Percentiles rank a stretch among this genome's conserved stretches.
Conservation (phyloP, 2,113 vertebrate genomes). For the Lepidothrix coronata region DNA sequence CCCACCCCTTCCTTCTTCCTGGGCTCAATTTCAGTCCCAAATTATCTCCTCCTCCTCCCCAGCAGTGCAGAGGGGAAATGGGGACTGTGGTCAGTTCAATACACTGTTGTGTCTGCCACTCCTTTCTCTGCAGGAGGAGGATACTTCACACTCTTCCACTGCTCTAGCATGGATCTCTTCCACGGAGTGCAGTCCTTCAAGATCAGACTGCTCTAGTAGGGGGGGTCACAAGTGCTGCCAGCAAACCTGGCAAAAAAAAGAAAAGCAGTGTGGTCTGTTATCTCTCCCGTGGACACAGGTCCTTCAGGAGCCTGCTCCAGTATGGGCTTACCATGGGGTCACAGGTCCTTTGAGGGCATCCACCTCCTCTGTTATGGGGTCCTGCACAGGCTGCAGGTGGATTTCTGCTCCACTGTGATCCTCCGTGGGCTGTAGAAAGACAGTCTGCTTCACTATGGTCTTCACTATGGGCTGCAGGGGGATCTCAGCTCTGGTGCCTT, state of each 20-base stretch:
- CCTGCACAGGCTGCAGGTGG: not conserved
- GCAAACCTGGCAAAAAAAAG: too few relatives aligned
- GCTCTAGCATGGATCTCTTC: not conserved
- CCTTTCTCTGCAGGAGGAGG: not conserved
- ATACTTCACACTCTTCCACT: not conserved
- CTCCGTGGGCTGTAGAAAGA: not conserved
- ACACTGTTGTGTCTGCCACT: not conserved
- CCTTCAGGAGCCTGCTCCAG: not conserved
- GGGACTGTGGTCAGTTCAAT: not conserved
- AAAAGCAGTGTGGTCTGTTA: not conserved
- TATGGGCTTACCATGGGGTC: not conserved
- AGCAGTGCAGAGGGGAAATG: not conserved
- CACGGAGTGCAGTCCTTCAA: not conserved
- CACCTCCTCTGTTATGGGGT: not conserved
- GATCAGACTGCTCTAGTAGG: not conserved
- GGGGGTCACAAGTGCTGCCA: not conserved
- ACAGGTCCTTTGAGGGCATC: not conserved
- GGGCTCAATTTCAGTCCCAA: not conserved
- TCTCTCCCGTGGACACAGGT: not conserved
- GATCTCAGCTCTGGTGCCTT: rapidly evolving
- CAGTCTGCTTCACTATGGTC: too few relatives aligned
- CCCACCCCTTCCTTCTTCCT: not conserved
- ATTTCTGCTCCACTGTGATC: not conserved
- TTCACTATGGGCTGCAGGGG: not conserved
- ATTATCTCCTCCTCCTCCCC: not conserved